Percentiles rank a stretch among this genome's conserved stretches.
phyloP scores from a whole-genome alignment of 92 coral and sea anemone genomes.

The Epizoanthus illoricatus region DNA sequence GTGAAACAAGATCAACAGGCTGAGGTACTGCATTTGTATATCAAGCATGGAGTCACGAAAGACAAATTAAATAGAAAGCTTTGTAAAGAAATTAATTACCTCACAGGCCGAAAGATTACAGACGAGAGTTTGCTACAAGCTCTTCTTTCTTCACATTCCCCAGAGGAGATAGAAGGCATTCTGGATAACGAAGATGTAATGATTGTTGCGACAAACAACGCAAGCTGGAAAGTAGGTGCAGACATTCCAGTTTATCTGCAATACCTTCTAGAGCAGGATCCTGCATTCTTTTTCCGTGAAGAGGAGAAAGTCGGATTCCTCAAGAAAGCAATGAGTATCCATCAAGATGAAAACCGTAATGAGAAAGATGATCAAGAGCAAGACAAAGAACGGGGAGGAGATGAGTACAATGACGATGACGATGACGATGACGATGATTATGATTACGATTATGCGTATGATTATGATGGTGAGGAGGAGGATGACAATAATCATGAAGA shows the following conservation, averaged over 20 bases:
- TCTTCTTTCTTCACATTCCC: conserved; percentile 43
- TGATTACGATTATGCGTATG: not conserved
- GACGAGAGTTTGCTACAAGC: conserved; percentile 43
- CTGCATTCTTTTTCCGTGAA: conserved; percentile 63
- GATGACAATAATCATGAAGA: not conserved
- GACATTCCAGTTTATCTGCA: conserved; percentile 60
- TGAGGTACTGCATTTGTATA: conserved; percentile 40
- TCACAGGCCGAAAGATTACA: conserved; percentile 48
- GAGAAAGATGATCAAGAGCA: not conserved
- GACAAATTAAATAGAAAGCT: conserved; percentile 36
- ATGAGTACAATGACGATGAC: not conserved
- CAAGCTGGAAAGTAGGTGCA: conserved; percentile 47
- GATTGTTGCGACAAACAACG: conserved; percentile 27
- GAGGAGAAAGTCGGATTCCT: conserved; percentile 79
- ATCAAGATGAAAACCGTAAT: conserved; percentile 36
- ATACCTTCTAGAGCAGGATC: conserved; percentile 55
- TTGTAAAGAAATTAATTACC: conserved; percentile 50
- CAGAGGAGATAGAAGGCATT: conserved; percentile 49
- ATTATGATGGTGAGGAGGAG: not conserved
- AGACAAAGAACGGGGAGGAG: not conserved
- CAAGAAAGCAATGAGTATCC: conserved; percentile 41
- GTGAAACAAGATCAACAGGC: conserved; percentile 37
- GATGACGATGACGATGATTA: not conserved
- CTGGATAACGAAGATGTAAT: conserved; percentile 62
- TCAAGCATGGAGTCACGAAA: conserved; percentile 65